These are phyloP conservation scores for Cherax destructor DNA, from an alignment of 1,140 invertebrate species.

Conservation along the genomic window DNA sequence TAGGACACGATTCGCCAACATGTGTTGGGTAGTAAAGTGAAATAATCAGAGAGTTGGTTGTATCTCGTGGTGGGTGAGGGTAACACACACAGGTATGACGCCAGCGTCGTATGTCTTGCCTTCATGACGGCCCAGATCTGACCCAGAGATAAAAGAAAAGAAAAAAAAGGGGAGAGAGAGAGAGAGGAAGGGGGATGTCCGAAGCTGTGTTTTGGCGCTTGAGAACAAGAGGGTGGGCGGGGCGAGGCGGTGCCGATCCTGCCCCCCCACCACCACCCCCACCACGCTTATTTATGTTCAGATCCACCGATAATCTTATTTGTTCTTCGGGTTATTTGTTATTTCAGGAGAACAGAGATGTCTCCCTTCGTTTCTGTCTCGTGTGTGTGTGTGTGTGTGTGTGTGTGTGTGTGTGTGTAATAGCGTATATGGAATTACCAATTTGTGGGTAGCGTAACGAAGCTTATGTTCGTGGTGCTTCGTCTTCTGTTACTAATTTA, in stretches of 20 bases:
- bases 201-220: slow-evolving; percentile 37
- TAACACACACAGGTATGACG: not conserved
- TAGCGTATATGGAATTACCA: no score
- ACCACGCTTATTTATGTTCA: not conserved
- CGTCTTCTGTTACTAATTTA: no score
- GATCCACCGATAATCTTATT: not conserved
- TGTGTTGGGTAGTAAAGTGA: no score
- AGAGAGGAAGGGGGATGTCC: not conserved
- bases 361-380: not conserved
- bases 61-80: not conserved
- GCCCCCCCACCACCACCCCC: not conserved
- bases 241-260: not conserved
- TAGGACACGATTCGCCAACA: no score
- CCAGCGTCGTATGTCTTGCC: slow-evolving; percentile 9
- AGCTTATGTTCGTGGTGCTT: no score
- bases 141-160: slow-evolving; percentile 20
- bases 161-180: no score
- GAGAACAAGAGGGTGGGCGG: slow-evolving; percentile 37
- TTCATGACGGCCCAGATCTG: slow-evolving; percentile 36
- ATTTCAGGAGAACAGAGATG: not conserved
- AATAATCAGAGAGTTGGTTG: no score
- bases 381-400: slow-evolving; percentile 22
- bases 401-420: slow-evolving; percentile 19
- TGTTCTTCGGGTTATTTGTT: not conserved
- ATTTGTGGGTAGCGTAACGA: no score